These are phyloP conservation scores for Stigmatopora nigra DNA, from an alignment of 2,113 vertebrate species.

Conservation along the genomic window DNA sequence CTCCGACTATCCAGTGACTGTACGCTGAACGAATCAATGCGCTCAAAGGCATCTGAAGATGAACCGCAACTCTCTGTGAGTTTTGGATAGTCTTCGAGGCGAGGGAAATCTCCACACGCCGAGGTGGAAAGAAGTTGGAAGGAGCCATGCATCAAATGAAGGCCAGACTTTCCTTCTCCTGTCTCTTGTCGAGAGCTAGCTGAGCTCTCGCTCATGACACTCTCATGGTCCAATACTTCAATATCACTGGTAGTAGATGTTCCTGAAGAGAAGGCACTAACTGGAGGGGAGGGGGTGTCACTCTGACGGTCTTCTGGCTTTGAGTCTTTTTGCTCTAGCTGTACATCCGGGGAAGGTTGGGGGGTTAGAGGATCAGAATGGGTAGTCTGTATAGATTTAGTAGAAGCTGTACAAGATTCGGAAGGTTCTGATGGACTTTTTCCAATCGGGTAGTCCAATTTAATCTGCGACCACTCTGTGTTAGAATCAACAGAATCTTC, in stretches of 20 bases:
- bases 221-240: slow-evolving; percentile 96
- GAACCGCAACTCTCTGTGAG: slow-evolving; percentile 91
- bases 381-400: slow-evolving; percentile 22
- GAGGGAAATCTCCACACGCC: slow-evolving; percentile 82
- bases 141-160: slow-evolving; percentile 94
- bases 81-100: slow-evolving; percentile 90
- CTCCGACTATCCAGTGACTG: slow-evolving; percentile 96
- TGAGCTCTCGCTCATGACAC: slow-evolving; percentile 95
- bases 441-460: slow-evolving; percentile 17
- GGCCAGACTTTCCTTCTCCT: slow-evolving; percentile 80
- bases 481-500: slow-evolving; percentile 23
- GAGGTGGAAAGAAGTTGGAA: slow-evolving; percentile 94
- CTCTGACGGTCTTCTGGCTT: slow-evolving; percentile 91
- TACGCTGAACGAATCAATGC: slow-evolving; percentile 94
- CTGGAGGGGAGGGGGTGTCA: slow-evolving; percentile 91
- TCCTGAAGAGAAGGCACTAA: slow-evolving; percentile 94
- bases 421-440: slow-evolving; percentile 26
- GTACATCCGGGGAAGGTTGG: slow-evolving; percentile 68
- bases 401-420: slow-evolving; percentile 18
- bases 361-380: slow-evolving; percentile 57
- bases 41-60: slow-evolving; percentile 95
- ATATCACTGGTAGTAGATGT: slow-evolving; percentile 98
- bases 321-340: slow-evolving; percentile 78
- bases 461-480: slow-evolving; percentile 20
- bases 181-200: slow-evolving; percentile 91